Evolutionary conservation across 2,888 invertebrate genomes (phyloP).

Genomic region (Ormia ochracea): DNA sequence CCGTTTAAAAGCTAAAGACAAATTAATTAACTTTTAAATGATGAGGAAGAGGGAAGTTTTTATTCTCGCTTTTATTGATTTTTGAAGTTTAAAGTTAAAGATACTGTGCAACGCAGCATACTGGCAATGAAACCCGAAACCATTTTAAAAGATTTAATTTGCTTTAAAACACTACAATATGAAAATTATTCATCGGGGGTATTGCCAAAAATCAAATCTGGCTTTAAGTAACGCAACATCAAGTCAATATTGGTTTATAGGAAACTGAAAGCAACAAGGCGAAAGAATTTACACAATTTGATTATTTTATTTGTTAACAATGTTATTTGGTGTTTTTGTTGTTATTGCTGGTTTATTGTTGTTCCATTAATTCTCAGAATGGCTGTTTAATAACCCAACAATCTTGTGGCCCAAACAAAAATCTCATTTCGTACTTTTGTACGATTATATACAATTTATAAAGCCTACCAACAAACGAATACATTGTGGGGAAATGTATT

Average conservation of each 20-base stretch:
- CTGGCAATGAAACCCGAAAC: slow-evolving; percentile 36
- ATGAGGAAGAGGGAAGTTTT: slow-evolving; percentile 12
- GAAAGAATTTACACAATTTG: slow-evolving; percentile 20
- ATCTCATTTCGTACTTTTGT: slow-evolving; percentile 23
- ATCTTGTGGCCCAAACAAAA: slow-evolving; percentile 49
- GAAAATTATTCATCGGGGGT: slow-evolving; percentile 2
- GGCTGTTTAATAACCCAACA: slow-evolving; percentile 51
- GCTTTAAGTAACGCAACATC: slow-evolving; percentile 15
- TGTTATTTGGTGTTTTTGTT: slow-evolving; percentile 33
- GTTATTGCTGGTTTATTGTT: slow-evolving; percentile 35
- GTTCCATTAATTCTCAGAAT: slow-evolving; percentile 55
- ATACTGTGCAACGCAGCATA: background rate
- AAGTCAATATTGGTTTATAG: slow-evolving; percentile 35
- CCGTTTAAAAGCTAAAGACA: slow-evolving; percentile 26
- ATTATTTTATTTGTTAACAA: no score
- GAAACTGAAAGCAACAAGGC: background rate
- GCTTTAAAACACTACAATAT: background rate
- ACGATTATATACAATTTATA: no score
- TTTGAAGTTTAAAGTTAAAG: slow-evolving; percentile 26
- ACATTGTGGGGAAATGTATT: slow-evolving; percentile 34
- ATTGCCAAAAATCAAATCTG: slow-evolving; percentile 46
- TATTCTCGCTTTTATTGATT: background rate
- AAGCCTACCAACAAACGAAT: slow-evolving; percentile 16
- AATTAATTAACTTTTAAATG: slow-evolving; percentile 50
- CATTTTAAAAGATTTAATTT: slow-evolving; percentile 15